phyloP scores from a whole-genome alignment of 2,888 invertebrate genomes.

The Calliscelio sp. region DNA sequence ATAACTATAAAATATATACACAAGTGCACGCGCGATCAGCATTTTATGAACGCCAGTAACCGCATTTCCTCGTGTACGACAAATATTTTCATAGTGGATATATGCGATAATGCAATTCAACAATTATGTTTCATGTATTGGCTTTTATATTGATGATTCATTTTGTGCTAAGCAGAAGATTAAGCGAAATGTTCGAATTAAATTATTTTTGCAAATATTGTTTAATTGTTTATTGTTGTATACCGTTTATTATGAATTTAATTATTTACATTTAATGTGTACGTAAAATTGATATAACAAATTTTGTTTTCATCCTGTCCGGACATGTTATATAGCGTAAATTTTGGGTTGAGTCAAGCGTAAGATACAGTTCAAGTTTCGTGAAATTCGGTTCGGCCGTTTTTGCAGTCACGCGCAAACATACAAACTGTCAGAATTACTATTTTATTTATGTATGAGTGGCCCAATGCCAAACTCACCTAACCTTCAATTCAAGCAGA shows the following conservation, averaged over 20 bases:
- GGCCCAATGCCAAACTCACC: conserved; percentile 12
- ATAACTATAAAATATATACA: conserved; percentile 12
- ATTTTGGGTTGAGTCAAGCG: conserved; percentile 31
- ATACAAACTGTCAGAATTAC: conserved; percentile 47
- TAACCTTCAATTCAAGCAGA: conserved; percentile 14
- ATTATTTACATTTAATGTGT: too few relatives aligned
- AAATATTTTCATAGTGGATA: conserved; percentile 14
- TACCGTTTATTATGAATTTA: too few relatives aligned
- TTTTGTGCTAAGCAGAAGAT: not conserved
- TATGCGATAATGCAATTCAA: conserved; percentile 4
- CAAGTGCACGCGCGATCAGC: conserved; percentile 7
- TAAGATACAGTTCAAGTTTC: conserved; percentile 26
- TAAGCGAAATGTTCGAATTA: too few relatives aligned
- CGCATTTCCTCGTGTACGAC: not conserved
- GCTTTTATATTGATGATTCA: not conserved
- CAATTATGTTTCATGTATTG: conserved; percentile 2
- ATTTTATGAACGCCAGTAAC: conserved; percentile 1
- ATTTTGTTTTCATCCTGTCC: too few relatives aligned
- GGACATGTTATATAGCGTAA: not conserved
- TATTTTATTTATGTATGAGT: conserved; percentile 41
- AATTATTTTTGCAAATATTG: too few relatives aligned
- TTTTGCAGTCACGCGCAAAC: conserved; percentile 25
- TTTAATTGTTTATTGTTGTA: too few relatives aligned
- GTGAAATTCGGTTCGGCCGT: conserved; percentile 17
- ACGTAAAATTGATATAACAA: too few relatives aligned